These are phyloP conservation scores for Eretmocerus hayati DNA, from an alignment of 2,888 invertebrate genomes.

Conservation along the genomic window DNA sequence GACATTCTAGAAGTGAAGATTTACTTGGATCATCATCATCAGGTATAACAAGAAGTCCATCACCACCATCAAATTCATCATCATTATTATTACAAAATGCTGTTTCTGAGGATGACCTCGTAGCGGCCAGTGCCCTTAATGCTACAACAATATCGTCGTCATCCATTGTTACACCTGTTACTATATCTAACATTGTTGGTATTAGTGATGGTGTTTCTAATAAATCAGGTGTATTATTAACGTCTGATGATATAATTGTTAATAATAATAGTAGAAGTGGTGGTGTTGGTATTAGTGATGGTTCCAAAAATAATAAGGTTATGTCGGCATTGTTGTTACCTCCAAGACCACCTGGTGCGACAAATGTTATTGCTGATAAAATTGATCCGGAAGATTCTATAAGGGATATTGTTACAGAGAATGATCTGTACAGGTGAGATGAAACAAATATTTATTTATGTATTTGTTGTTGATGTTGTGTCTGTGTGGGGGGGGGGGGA, in stretches of 20 bases:
- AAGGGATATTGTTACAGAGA: conserved; percentile 57
- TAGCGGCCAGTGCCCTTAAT: conserved; percentile 37
- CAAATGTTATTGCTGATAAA: conserved; percentile 42
- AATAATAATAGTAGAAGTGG: no score
- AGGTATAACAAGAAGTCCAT: conserved; percentile 17
- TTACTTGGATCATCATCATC: no score
- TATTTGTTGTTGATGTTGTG: not conserved
- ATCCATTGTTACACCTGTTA: not conserved
- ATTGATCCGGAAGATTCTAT: conserved; percentile 60
- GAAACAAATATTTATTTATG: no score
- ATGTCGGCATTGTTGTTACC: not conserved
- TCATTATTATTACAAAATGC: no score
- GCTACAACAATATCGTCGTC: not conserved
- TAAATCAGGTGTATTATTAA: no score
- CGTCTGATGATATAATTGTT: no score
- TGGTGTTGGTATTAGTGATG: no score
- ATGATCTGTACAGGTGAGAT: conserved; percentile 55
- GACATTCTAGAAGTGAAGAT: conserved; percentile 43
- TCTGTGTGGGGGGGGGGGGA: not conserved
- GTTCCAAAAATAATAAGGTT: no score
- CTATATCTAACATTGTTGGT: no score
- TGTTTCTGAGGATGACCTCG: conserved; percentile 42
- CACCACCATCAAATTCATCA: conserved; percentile 26
- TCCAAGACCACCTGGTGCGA: conserved; percentile 32
- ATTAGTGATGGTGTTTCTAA: no score